Base-by-base conservation (phyloP, 2,888 invertebrate genomes). In the Phrixothrix hirtus region DNA sequence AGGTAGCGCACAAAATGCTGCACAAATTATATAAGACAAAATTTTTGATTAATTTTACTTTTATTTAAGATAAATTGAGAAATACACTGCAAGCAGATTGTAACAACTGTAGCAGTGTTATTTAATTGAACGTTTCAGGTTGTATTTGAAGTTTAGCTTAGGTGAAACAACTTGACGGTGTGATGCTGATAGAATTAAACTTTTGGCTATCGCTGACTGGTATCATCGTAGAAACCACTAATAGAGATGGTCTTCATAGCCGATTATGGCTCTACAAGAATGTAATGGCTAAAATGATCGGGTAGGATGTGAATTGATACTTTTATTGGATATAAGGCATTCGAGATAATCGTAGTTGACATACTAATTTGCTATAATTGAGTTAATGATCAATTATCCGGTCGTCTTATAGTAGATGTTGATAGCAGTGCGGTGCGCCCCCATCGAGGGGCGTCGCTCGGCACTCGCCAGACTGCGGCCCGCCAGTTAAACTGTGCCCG, bases 401-500 rank as follows among this genome's bases (percentile, higher is more conserved):
- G 64, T 66, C 65, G 65, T 68, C 67, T 66, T 63, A 59, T 60
- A 55, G 42, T 59, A 54, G 55, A 61, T 63, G 61, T 50, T 55
- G 67, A 61, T 52, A 65, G 65, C 65, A 60, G 46, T 35, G 51
- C 44, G 63, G 67, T 68, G 73, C 71, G 71, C 73, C 70, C 71
- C 66, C 58, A 66, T 64, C 58, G 66, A 68, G 73, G 71, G 73
- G 55, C 54, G 55, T 50, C 50, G 45, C 54, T 47, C 34, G 46
- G 48, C 55, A 51, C 57, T 51, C 57, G 60, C 67, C 69, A 73
- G 73, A 73, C 74, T 69, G 70, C 73, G 70, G 69, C 71, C 65
- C 73, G 73, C 75, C 73, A 74, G 75, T 74, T 66, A 68, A 66
- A 60, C 68, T 61, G 62, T 68, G 69, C 64, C 68, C 68, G 70